Base-by-base conservation (phyloP, 1,140 invertebrate genomes). In the Zaprionus inermis region DNA sequence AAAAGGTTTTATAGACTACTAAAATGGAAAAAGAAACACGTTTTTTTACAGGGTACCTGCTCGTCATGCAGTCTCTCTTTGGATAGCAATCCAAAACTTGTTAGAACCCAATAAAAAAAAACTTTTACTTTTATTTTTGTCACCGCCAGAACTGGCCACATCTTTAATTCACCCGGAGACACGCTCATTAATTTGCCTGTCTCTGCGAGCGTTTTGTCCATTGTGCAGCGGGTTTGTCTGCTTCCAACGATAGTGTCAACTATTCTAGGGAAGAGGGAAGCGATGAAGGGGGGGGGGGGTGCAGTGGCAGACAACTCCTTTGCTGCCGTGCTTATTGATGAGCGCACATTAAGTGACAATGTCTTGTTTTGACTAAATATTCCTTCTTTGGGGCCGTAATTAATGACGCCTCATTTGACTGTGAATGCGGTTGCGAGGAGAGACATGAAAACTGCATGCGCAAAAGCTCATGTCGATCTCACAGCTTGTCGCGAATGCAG, bases 291-390 rank as follows among this genome's bases (percentile, higher is more conserved):
- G 12, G 7, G 11, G 10, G 30, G 24, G 22, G 14, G 3, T 28
- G 24, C n/a, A 36, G 18, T 32, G 24, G 7, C 36, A 57, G 32
- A 32, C 65, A 54, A 38, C 34, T 65, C 67, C 44, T 52, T 66
- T 64, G 38, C 46, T 67, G 70, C 34, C 11, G 38, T 56, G 66
- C 38, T 60, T 58, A 80, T 80, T 80, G 66, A 80, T 80, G 78
- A 75, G 66, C 76, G 57, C 71, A 70, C 75, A 80, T 80, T 80
- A 80, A 69, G 61, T 52, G 61, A 79, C 75, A 78, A 75, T 63
- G 70, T 64, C 60, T 69, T 78, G 78, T 75, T 80, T 74, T 79
- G 75, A 78, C 71, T 78, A 63, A 60, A 70, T 70, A 80, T 70
- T 73, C 78, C 54, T 67, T 70, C 66, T 74, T 51, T 64, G 46